phyloP scores from a whole-genome alignment of 2,888 invertebrate genomes.

The Drosophila gaucha region DNA sequence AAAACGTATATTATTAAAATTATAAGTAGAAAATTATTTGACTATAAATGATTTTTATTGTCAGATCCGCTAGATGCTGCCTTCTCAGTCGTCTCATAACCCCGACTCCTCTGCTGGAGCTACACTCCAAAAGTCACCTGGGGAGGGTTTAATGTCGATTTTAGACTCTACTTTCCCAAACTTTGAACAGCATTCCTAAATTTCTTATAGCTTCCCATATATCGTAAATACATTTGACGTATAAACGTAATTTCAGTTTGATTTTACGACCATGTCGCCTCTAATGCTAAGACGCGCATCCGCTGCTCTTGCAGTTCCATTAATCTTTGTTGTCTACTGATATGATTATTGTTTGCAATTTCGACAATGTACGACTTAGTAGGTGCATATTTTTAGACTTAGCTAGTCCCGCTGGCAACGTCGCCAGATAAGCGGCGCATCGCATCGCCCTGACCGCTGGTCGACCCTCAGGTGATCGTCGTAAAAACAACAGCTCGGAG shows the following conservation, averaged over 20 bases:
- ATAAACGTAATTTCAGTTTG: not conserved
- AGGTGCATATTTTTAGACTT: constrained; percentile 48
- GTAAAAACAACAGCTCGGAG: not conserved
- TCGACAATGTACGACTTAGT: not conserved
- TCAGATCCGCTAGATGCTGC: too few species aligned
- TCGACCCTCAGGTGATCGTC: constrained; percentile 36
- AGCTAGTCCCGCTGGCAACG: constrained; percentile 33
- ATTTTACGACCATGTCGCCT: constrained; percentile 1
- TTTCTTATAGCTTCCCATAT: not conserved
- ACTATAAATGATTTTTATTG: too few species aligned
- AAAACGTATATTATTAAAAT: too few species aligned
- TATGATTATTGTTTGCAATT: constrained; percentile 31
- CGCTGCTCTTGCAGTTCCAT: constrained; percentile 21
- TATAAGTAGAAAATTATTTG: too few species aligned
- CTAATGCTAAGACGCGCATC: constrained; percentile 11
- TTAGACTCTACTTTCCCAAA: too few species aligned
- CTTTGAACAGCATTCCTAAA: too few species aligned
- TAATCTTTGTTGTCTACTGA: constrained; percentile 41
- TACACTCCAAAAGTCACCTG: too few species aligned
- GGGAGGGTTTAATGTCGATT: too few species aligned
- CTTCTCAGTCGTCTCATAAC: too few species aligned
- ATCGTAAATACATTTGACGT: not conserved
- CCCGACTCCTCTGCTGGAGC: too few species aligned
- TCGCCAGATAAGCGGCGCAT: constrained; percentile 39
- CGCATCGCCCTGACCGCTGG: constrained; percentile 41